Base-by-base conservation (phyloP, 92 coral and sea anemone species). In the Bergia sp. region DNA sequence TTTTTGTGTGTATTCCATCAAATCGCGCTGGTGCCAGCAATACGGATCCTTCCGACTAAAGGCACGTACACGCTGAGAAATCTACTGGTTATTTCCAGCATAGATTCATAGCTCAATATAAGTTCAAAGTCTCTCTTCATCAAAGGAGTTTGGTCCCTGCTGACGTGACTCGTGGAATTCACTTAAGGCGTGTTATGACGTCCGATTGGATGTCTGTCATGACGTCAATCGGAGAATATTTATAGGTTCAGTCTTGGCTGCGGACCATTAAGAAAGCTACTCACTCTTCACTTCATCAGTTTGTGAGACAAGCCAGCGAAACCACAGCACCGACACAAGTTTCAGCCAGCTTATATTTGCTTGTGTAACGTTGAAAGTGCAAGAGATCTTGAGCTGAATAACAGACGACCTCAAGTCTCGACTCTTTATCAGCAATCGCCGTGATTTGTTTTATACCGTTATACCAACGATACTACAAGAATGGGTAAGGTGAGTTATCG, bases 401-500 rank as follows among this genome's bases (percentile, higher is more conserved):
- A 21, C 72, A 53, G 47, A 80, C 13, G 29, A 10, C 39, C 45
- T 55, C 29, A 37, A 10, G 8, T 55, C 71, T 13, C 15, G 37
- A 79, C 65, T 77, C 37, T 40, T 77, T 44, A 23, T 44, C 65
- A 37, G 20, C 53, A 77, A 20, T 21, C 12, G 39, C 64, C 42
- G 13, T 21, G 82, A 49, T 49, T 41, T 76, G 16, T 9, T 61
- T 61, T 3, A 29, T 29, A n/a, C 37, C 7, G 82, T 53, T 53
- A 29, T 29, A 76, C 3, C 23, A 45, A 37, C 38, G 71, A 9
- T 9, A 50, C 16, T 53, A 10, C 16, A 53, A 38, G 71, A 80
- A 80, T 80, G 85, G 85, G 85, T 80, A 80, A 80, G 85, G 85
- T 80, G 73, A 80, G 85, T 80, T 80, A 80, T 58, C 72, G 57